A percentile compares a stretch with the other conserved stretches of the same genome.
phyloP scores from a whole-genome alignment of 53 echinoderm and acorn worm genomes.

The Echinometra lucunter region DNA sequence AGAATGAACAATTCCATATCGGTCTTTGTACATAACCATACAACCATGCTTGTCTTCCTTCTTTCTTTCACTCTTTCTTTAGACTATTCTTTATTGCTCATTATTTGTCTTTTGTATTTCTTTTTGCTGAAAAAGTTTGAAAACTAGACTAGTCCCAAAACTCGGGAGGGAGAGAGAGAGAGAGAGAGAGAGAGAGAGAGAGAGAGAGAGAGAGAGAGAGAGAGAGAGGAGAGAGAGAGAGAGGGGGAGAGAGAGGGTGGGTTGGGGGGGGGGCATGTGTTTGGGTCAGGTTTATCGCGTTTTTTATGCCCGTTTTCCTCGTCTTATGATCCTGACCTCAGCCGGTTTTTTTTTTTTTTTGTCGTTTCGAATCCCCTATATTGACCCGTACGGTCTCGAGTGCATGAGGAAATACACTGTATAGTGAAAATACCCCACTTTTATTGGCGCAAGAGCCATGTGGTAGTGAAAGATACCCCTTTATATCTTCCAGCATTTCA shows the following conservation, averaged over 20 bases:
- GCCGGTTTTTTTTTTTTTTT: neutral
- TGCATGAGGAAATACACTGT: too few relatives aligned
- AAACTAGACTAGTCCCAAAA: neutral
- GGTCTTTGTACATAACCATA: too few relatives aligned
- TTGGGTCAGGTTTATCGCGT: slow-evolving; percentile 13
- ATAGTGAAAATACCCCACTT: too few relatives aligned
- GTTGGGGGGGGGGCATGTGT: neutral
- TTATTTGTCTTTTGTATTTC: too few relatives aligned
- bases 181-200: neutral
- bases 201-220: neutral
- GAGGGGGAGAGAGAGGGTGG: neutral
- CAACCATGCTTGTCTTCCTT: too few relatives aligned
- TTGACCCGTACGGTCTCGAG: neutral
- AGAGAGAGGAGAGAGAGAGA: neutral
- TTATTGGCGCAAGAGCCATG: neutral
- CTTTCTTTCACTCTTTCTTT: too few relatives aligned
- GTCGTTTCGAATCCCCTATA: neutral
- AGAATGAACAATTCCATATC: too few relatives aligned
- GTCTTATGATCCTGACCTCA: slow-evolving; percentile 26
- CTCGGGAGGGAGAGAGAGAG: too few relatives aligned
- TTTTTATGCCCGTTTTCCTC: neutral
- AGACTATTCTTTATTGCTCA: too few relatives aligned
- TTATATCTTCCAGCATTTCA: neutral
- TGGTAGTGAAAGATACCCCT: neutral
- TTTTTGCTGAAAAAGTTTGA: too few relatives aligned